A percentile compares a stretch with the other conserved stretches of the same genome.
Conservation (phyloP, 2,113 vertebrate species). For the Piaya cayana region DNA sequence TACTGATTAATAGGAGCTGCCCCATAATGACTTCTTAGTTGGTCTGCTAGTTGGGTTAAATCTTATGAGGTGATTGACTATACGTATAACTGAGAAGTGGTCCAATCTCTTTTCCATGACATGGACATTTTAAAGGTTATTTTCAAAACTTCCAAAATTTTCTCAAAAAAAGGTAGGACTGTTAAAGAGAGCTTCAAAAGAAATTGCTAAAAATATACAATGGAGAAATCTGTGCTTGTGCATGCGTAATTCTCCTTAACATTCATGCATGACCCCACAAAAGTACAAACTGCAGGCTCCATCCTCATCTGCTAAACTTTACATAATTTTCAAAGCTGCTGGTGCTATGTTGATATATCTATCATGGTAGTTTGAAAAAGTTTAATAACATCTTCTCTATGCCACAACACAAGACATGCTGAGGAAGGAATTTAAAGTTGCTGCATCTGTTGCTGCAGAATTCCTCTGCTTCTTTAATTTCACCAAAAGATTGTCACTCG, state of each 20-base stretch:
- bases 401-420: neutral
- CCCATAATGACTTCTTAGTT: neutral
- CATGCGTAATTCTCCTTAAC: neutral
- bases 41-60: conserved; percentile 7
- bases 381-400: neutral
- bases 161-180: conserved; percentile 4
- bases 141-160: neutral
- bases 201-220: conserved; percentile 6
- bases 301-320: conserved; percentile 9
- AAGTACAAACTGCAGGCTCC: neutral
- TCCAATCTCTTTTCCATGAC: neutral
- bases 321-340: neutral
- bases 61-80: conserved; percentile 8
- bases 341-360: neutral
- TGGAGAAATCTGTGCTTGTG: neutral
- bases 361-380: neutral
- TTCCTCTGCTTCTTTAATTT: neutral
- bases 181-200: neutral
- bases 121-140: neutral
- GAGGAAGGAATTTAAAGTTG: neutral
- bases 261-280: neutral
- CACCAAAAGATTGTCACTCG: neutral
- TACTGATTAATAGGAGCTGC: conserved; percentile 18
- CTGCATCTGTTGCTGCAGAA: neutral
- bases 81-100: neutral